Percentiles rank a stretch among this genome's conserved stretches.
These are phyloP conservation scores for Okamejei kenojei DNA, from an alignment of 2,797 vertebrate species.

Conservation along the genomic window DNA sequence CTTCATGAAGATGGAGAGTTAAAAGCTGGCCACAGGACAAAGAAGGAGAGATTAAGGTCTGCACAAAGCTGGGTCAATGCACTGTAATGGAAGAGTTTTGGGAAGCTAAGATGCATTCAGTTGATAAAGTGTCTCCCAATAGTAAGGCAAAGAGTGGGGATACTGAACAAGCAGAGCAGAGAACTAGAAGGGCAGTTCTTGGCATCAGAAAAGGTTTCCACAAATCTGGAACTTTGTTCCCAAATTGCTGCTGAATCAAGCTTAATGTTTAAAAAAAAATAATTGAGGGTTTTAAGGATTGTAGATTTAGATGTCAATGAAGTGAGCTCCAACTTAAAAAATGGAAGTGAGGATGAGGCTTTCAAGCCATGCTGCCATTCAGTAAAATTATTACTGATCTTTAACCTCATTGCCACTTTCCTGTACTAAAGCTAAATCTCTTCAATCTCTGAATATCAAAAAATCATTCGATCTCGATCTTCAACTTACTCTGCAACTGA, in stretches of 20 bases:
- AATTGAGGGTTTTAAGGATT: not conserved
- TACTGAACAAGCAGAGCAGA: not conserved
- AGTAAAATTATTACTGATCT: too few relatives aligned
- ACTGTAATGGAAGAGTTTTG: not conserved
- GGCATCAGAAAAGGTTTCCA: not conserved
- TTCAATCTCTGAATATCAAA: too few relatives aligned
- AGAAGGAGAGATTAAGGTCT: not conserved
- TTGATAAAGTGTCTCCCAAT: not conserved
- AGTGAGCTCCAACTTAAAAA: not conserved
- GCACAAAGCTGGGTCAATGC: not conserved
- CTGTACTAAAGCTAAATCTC: too few relatives aligned
- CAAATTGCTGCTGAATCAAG: not conserved
- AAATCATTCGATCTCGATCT: too few relatives aligned
- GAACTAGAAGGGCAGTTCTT: not conserved
- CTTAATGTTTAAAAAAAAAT: not conserved
- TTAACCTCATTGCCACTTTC: too few relatives aligned
- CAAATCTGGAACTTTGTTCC: not conserved
- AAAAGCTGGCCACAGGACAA: not conserved
- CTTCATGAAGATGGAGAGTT: not conserved
- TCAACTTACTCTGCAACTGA: too few relatives aligned
- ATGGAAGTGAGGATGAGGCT: too few relatives aligned
- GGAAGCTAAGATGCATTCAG: not conserved
- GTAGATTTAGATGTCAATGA: not conserved
- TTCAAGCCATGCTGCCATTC: too few relatives aligned
- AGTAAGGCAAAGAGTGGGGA: not conserved